phyloP scores from a whole-genome alignment of 1,140 invertebrate genomes.

The Eueides isabella region DNA sequence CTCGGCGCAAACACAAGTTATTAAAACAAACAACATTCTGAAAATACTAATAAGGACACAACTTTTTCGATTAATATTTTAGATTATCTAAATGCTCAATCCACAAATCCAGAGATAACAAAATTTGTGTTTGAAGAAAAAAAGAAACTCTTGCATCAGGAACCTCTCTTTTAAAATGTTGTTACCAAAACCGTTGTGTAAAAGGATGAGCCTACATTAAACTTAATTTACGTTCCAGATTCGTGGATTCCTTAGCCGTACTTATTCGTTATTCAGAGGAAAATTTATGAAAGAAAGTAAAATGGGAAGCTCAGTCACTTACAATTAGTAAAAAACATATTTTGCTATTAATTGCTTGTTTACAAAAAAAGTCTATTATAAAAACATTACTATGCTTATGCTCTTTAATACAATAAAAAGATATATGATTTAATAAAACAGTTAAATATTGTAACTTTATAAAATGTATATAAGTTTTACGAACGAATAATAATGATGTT shows the following conservation, averaged over 20 bases:
- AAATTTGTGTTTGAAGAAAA: conserved; percentile 14
- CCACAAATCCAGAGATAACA: not conserved
- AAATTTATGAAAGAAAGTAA: not conserved
- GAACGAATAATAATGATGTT: no score
- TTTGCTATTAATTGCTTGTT: no score
- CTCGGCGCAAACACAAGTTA: not conserved
- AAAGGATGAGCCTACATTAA: conserved; percentile 20
- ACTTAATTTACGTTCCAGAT: conserved; percentile 16
- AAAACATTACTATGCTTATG: no score
- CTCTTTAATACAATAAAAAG: no score
- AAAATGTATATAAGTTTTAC: no score
- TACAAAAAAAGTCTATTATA: no score
- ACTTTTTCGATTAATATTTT: conserved; percentile 13
- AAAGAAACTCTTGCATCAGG: not conserved
- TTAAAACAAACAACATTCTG: conserved; percentile 15
- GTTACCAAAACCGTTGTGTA: conserved; percentile 18
- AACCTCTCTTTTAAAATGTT: conserved; percentile 7
- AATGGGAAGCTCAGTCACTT: not conserved
- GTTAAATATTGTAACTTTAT: no score
- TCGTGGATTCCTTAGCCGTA: not conserved
- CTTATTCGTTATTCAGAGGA: conserved; percentile 15
- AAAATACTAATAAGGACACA: conserved; percentile 15
- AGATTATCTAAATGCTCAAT: not conserved
- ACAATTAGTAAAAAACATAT: no score
- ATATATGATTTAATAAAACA: no score